Evolutionary conservation across 2,113 vertebrate genomes (phyloP), one percentile per base, ranked within the genome.

Genomic region (Hemiscyllium ocellatum): DNA sequence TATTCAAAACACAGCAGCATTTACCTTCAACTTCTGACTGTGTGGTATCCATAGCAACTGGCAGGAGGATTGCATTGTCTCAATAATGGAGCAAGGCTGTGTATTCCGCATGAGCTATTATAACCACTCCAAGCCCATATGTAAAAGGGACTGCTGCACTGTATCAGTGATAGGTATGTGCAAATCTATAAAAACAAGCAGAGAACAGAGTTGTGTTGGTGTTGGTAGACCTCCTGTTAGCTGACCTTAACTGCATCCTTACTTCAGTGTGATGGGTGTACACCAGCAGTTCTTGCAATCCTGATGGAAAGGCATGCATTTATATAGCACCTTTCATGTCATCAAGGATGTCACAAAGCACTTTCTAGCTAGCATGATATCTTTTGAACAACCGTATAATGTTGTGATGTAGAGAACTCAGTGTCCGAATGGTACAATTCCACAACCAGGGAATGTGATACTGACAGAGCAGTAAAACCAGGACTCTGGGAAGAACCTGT

Each of bases 11-110:
- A 19, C 26, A 4, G 87, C 56, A 61, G 24, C 87, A 65, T 65
- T n/a, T 61, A n/a, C 29, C 87, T n/a, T 91, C 29, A n/a, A 56
- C 87, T 56, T 56, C 50, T 26, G 7, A 29, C 2, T 29, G 22
- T 13, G 87, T 56, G 29, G 87, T 65, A 91, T 91, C 87, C 87
- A 91, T 91, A n/a, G 87, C 87, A 91, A 65, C 87, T 89, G 13
- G 4, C 26, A 65, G 87, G 52, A 65, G 87, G 87, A 65, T 19
- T 91, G 56, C 33, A 29, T 13, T 91, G 29, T 33, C 87, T 91
- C 87, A 90, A 56, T n/a, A 83, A 83, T 47, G 37, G 37, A 22
- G 80, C 87, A 61, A 56, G 52, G 17, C 12, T 56, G 6, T 61
- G 37, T 19, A 22, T 83, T 83, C 80, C 20, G 37, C 15, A 56